Base-by-base conservation (phyloP, 2,888 invertebrate species). In the Odontocolon sp. region DNA sequence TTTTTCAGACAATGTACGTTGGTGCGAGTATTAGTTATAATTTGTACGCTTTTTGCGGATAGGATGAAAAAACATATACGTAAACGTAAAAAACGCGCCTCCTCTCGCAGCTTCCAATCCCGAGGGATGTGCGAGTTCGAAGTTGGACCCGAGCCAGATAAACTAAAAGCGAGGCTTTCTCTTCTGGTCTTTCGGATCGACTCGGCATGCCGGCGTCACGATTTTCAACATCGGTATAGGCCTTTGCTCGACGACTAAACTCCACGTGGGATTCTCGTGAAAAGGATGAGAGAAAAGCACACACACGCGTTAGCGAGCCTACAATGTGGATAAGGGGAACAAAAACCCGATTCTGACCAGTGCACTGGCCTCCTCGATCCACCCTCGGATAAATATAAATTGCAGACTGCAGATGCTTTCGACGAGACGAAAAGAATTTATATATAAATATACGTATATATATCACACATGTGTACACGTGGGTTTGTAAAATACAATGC, bases 151-250 rank as follows among this genome's bases (percentile, higher is more conserved):
- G 21, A 56, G 77, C 77, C 77, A 77, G 77, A 57, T 56, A 67
- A 72, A 77, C 77, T 77, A 68, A 71, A 77, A 77, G 77, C 67
- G 47, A 61, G 56, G 61, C 40, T 59, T 50, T 50, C 57, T n/a
- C 50, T 57, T 31, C 42, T 28, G 47, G 61, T 66, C 64, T 61
- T 56, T 71, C 61, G 67, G 63, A 63, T 47, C 28, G 45, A 9
- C 50, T 28, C 31, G n/a, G 66, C 67, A 45, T 36, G 40, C 23
- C 18, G 33, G 71, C 61, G 67, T 59, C 63, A 31, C 16, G 52
- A 52, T 52, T 28, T 16, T 42, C 64, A 42, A 36, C 61, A 61
- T 61, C 21, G 36, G 23, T 38, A 42, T 67, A 14, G 52, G 21
- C 23, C 14, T 21, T 36, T 45, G 14, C 71, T 57, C 63, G 50